Evolutionary conservation across 2,888 invertebrate genomes (phyloP).

Genomic region (Lepidochrysops patricia): DNA sequence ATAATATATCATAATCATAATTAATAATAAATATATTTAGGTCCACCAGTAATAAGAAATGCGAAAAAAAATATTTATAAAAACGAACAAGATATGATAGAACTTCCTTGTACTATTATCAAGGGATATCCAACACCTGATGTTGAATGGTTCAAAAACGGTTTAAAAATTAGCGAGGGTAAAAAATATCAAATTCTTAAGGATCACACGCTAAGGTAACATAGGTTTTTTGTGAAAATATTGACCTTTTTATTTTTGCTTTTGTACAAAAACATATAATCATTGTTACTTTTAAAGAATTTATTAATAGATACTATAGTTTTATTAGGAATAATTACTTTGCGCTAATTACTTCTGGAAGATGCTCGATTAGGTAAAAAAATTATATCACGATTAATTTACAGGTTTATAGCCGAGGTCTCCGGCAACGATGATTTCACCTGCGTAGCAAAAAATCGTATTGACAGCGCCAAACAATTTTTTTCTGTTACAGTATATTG

Average conservation of each 20-base stretch:
- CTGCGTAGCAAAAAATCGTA: neutral
- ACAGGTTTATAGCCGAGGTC: neutral
- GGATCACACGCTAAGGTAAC: constrained; percentile 35
- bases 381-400: neutral
- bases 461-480: neutral
- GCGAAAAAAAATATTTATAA: constrained; percentile 19
- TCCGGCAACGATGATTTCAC: neutral
- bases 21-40: constrained; percentile 25
- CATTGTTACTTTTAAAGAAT: too few relatives aligned
- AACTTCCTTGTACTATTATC: constrained; percentile 30
- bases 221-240: neutral
- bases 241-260: too few relatives aligned
- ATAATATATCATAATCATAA: neutral
- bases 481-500: neutral
- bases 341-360: neutral
- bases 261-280: too few relatives aligned
- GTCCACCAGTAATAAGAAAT: constrained; percentile 32
- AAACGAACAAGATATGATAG: constrained; percentile 25
- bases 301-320: neutral
- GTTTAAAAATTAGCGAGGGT: constrained; percentile 20
- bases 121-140: constrained; percentile 34
- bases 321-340: neutral
- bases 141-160: constrained; percentile 35
- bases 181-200: constrained; percentile 24
- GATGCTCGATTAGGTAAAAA: too few relatives aligned